These are phyloP conservation scores for Ichneumoninae sp. DNA, from an alignment of 2,888 invertebrate species.

Conservation along the genomic window DNA sequence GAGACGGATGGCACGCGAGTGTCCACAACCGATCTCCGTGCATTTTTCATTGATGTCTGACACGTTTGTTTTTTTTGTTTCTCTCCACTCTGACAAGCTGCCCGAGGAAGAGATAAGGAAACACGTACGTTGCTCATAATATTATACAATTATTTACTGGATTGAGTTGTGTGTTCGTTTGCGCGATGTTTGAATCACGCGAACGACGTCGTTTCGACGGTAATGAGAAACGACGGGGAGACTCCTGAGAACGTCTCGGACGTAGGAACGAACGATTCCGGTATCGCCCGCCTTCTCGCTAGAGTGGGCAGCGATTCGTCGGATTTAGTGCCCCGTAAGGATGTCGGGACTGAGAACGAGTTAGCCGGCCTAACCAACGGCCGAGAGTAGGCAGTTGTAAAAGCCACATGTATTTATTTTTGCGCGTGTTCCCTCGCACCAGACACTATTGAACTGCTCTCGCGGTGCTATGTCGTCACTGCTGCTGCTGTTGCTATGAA, in stretches of 20 bases:
- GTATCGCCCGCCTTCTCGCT: constrained; percentile 16
- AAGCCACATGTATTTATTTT: constrained; percentile 52
- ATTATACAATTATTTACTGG: constrained; percentile 5
- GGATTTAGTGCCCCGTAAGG: constrained; percentile 51
- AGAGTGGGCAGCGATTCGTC: constrained; percentile 55
- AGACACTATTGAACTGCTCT: constrained; percentile 41
- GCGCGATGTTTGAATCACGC: background rate
- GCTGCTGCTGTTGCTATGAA: constrained; percentile 45
- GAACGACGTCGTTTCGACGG: background rate
- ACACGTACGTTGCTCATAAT: constrained; percentile 32
- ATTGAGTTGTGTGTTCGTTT: background rate
- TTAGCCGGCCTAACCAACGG: background rate
- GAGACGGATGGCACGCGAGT: background rate
- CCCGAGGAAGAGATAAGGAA: constrained; percentile 37
- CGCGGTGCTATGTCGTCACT: constrained; percentile 45
- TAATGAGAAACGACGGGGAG: background rate
- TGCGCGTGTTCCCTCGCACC: constrained; percentile 32
- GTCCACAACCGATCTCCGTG: background rate
- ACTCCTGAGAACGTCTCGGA: background rate
- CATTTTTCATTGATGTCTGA: constrained; percentile 9
- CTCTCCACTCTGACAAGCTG: constrained; percentile 31
- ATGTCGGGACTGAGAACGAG: constrained; percentile 16
- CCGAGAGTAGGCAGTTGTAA: constrained; percentile 11
- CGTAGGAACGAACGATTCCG: constrained; percentile 1
- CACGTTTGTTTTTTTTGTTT: background rate